Base-by-base conservation (phyloP, 2,888 invertebrate species). In the Camptogramma bilineatum region DNA sequence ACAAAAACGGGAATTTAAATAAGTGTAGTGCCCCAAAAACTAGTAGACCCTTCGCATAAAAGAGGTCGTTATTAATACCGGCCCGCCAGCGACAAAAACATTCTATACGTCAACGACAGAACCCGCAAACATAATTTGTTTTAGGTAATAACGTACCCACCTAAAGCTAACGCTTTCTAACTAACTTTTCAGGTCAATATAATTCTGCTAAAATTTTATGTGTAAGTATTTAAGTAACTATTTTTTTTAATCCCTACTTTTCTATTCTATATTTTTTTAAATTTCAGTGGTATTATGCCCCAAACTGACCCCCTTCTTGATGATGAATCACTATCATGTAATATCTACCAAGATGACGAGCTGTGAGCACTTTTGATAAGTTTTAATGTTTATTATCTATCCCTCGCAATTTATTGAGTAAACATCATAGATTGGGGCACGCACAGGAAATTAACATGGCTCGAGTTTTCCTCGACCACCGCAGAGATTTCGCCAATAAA, bases 1-100 rank as follows among this genome's bases (percentile, higher is more conserved):
- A 90, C 85, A 90, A 88, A 91, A 93, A 92, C 87, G 85, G 85
- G 88, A 88, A 92, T 93, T 91, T 92, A 91, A 93, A 92, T 92
- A 90, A 91, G 88, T 90, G 88, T 81, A 87, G 85, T 86, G 85
- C 83, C 83, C 75, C 66, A 76, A 75, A 73, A 81, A 80, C 73
- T 73, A 67, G 79, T 82, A 79, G 82, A 70, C 87, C 86, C 90
- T 90, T 86, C 82, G 84, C 86, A 87, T 90, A 87, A 87, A 83
- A 81, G 75, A 75, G 80, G 79, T 78, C 89, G 86, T 89, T 91
- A 90, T 87, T 86, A 84, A 88, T 87, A 83, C 83, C 77, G 77
- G 83, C 84, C 81, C 79, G 83, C 74, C 74, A 72, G 80, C 77
- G 83, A 81, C 85, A 83, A 85, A 85, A 85, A 83, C 82, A 81